Conservation (phyloP, 2,888 invertebrate genomes). For the Pocota personata region DNA sequence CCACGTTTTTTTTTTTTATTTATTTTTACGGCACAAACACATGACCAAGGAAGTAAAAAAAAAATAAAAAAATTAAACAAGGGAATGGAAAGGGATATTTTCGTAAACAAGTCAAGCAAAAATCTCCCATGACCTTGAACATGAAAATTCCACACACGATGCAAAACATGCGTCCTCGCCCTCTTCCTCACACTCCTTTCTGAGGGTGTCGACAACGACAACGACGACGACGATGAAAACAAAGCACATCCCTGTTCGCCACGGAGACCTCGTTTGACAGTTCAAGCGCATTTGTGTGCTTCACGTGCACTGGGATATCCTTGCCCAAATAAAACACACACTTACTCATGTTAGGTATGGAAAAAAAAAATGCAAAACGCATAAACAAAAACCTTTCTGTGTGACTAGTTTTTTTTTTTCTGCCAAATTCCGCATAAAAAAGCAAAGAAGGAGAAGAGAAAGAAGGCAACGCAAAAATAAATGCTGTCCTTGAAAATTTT, state of each 20-base stretch:
- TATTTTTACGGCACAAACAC: constrained; percentile 15
- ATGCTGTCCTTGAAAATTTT: constrained; percentile 51
- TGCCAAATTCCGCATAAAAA: constrained; percentile 16
- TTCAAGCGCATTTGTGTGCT: constrained; percentile 18
- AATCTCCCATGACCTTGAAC: constrained; percentile 70
- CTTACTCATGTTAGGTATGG: too few relatives aligned
- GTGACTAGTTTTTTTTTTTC: constrained; percentile 1
- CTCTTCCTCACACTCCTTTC: not conserved
- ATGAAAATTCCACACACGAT: constrained; percentile 49
- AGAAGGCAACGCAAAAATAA: constrained; percentile 41
- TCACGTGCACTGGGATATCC: constrained; percentile 46
- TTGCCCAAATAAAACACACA: constrained; percentile 7
- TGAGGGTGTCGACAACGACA: constrained; percentile 7
- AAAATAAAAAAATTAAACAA: not conserved
- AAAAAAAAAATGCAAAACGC: constrained; percentile 28
- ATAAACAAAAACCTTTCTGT: constrained; percentile 37
- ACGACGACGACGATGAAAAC: constrained; percentile 38
- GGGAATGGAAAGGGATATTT: constrained; percentile 49
- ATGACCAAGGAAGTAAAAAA: not conserved
- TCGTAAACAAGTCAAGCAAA: constrained; percentile 61
- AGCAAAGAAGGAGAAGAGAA: constrained; percentile 2
- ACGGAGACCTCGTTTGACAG: constrained; percentile 35
- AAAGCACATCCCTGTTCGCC: constrained; percentile 55
- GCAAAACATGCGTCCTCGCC: constrained; percentile 35
- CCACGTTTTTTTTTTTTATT: constrained; percentile 6